phyloP scores from a whole-genome alignment of 2,797 vertebrate genomes.

The Lemur catta region DNA sequence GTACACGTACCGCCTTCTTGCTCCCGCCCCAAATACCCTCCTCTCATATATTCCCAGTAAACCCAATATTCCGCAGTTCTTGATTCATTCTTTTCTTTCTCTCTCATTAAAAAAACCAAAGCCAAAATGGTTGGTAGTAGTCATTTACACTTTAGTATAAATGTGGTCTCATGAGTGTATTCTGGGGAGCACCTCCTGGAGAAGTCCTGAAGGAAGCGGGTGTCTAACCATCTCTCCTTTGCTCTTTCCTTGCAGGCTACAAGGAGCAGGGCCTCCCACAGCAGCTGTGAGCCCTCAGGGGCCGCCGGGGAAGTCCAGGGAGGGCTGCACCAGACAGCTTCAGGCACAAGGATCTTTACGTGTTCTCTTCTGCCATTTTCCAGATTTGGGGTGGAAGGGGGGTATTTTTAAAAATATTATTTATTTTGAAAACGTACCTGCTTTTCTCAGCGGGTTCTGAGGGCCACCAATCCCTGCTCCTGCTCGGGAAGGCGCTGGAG shows the following conservation, averaged over 20 bases:
- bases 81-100: background rate
- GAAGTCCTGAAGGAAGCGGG: background rate
- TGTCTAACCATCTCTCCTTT: conserved; percentile 74
- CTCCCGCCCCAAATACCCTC: background rate
- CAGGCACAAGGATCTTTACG: conserved; percentile 68
- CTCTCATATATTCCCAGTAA: background rate
- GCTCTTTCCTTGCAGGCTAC: conserved; percentile 86
- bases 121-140: background rate
- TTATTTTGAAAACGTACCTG: conserved; percentile 55
- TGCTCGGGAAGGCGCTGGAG: background rate
- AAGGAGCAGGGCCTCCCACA: conserved; percentile 92
- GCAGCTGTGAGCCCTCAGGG: conserved; percentile 87
- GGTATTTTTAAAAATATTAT: conserved; percentile 42
- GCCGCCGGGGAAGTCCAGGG: conserved; percentile 61
- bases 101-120: background rate
- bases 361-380: conserved; percentile 79
- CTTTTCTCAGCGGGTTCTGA: conserved; percentile 41
- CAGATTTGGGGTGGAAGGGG: conserved; percentile 65
- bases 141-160: background rate
- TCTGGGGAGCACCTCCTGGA: background rate
- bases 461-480: background rate
- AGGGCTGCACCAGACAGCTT: conserved; percentile 64
- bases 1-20: accelerated
- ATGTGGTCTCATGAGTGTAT: background rate
- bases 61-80: background rate